These are phyloP conservation scores for Pachycephala philippinensis DNA, from an alignment of 2,113 vertebrate species.

Conservation along the genomic window DNA sequence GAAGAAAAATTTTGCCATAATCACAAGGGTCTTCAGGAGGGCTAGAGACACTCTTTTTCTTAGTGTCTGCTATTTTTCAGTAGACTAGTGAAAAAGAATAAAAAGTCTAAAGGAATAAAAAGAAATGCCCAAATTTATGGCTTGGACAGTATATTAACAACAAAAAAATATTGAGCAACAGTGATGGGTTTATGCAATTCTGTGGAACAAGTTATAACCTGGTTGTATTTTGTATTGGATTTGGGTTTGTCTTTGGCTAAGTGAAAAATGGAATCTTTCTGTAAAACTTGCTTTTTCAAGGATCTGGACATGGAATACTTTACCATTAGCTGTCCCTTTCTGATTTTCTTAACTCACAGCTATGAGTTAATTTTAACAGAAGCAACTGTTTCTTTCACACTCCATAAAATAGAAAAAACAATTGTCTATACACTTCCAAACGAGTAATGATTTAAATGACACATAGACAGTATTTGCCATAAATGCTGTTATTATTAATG, in stretches of 20 bases:
- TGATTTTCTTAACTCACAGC: not conserved
- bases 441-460: not conserved
- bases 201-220: not conserved
- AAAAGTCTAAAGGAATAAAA: not conserved
- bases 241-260: not conserved
- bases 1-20: not conserved
- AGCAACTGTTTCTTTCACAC: not conserved
- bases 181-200: not conserved
- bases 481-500: not conserved
- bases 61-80: not conserved
- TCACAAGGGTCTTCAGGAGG: not conserved
- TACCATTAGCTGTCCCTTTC: not conserved
- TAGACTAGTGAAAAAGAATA: not conserved
- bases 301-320: not conserved
- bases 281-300: not conserved
- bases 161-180: not conserved
- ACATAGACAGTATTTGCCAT: not conserved
- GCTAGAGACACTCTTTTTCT: not conserved
- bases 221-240: not conserved
- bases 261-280: not conserved
- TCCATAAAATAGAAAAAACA: not conserved
- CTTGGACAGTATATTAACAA: not conserved
- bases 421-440: not conserved
- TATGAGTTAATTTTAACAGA: not conserved
- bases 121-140: not conserved